These are phyloP conservation scores for Pseudotriccus pelzelni DNA, from an alignment of 2,797 vertebrate species.

Conservation along the genomic window DNA sequence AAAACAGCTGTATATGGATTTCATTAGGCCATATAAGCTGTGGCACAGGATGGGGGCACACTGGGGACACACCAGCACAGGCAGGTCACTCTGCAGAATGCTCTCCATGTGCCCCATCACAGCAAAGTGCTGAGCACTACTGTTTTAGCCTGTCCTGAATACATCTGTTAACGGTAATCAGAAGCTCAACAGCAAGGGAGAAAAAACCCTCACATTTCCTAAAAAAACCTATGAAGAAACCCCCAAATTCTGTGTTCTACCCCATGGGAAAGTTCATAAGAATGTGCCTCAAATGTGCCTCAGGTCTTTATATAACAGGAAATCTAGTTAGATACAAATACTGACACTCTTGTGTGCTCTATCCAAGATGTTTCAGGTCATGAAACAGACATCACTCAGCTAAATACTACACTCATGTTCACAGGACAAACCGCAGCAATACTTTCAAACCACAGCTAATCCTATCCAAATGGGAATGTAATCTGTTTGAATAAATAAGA, in stretches of 20 bases:
- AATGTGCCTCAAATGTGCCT: conserved; percentile 14
- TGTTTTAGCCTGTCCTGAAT: not conserved
- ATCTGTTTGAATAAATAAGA: conserved; percentile 67
- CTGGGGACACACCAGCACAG: fast-evolving
- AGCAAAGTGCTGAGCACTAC: not conserved
- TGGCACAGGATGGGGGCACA: not conserved
- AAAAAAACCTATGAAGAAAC: not conserved
- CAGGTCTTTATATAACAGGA: conserved; percentile 24
- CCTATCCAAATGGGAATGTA: conserved; percentile 64
- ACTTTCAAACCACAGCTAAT: conserved; percentile 59
- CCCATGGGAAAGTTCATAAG: not conserved
- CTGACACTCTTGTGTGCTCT: conserved; percentile 16
- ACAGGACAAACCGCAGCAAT: conserved; percentile 54
- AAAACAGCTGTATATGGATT: not conserved
- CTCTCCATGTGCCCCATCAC: not conserved
- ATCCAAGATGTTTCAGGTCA: conserved; percentile 58
- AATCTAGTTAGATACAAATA: conserved; percentile 47
- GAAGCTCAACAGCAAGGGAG: not conserved
- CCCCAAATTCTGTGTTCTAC: not conserved
- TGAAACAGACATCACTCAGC: conserved; percentile 26
- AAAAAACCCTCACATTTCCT: not conserved
- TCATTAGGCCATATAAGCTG: not conserved
- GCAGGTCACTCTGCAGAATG: not conserved
- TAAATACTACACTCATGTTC: conserved; percentile 57
- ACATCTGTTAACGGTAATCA: not conserved